Conservation (phyloP, 2,797 vertebrate genomes). For the Channa striata region DNA sequence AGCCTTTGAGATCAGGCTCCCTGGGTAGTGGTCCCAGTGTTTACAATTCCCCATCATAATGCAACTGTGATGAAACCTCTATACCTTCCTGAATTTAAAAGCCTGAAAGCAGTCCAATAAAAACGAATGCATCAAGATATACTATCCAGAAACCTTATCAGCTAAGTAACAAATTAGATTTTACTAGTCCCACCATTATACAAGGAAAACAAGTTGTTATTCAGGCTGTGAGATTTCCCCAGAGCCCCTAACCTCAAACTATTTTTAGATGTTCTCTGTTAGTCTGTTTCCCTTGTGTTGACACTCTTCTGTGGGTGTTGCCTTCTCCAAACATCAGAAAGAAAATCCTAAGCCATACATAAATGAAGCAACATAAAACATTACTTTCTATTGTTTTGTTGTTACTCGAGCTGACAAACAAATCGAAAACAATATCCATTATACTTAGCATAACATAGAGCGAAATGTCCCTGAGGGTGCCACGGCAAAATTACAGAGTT, state of each 20-base stretch:
- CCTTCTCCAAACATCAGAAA: constrained; percentile 67
- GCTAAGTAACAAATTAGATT: constrained; percentile 60
- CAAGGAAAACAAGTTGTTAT: constrained; percentile 80
- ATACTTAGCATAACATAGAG: background rate
- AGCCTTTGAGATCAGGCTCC: constrained; percentile 36
- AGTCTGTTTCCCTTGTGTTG: constrained; percentile 65
- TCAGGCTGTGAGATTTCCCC: constrained; percentile 73
- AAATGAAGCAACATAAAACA: constrained; percentile 31
- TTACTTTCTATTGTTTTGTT: constrained; percentile 44
- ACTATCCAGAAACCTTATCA: constrained; percentile 49
- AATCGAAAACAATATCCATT: constrained; percentile 10
- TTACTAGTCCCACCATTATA: constrained; percentile 59
- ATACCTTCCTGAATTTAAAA: constrained; percentile 26
- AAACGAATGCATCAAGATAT: constrained; percentile 27
- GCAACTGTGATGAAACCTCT: constrained; percentile 39
- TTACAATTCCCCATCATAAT: constrained; percentile 12
- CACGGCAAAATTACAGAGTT: background rate
- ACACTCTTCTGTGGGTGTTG: constrained; percentile 67
- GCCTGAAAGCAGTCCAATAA: constrained; percentile 9
- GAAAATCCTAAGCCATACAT: constrained; percentile 49
- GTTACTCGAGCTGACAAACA: constrained; percentile 19
- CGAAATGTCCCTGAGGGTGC: constrained; percentile 1
- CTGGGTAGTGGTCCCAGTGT: constrained; percentile 22
- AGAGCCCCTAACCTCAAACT: constrained; percentile 74
- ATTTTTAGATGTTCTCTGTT: constrained; percentile 77